Evolutionary conservation across 2,888 invertebrate species (phyloP).

Genomic region (Patella pellucida): DNA sequence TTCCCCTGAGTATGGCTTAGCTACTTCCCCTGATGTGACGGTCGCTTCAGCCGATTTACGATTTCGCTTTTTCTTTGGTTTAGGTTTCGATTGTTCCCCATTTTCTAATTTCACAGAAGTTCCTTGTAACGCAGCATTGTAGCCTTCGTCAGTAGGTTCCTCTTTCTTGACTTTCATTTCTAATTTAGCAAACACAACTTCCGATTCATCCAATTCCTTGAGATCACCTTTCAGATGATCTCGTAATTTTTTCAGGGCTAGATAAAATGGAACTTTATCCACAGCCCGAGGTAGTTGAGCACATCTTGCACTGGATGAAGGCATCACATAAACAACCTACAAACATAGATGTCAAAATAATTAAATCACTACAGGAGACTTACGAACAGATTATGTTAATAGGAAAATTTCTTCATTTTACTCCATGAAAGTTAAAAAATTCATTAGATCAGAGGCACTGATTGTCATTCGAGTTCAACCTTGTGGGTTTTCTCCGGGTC

Average conservation of each 20-base stretch:
- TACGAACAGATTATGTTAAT: background rate
- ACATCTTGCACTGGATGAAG: constrained; percentile 96
- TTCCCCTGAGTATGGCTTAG: background rate
- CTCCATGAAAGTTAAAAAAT: background rate
- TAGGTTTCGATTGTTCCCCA: background rate
- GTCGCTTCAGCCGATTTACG: constrained; percentile 3
- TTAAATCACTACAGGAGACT: background rate
- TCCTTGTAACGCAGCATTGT: background rate
- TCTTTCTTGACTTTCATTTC: constrained; percentile 57
- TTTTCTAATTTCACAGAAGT: background rate
- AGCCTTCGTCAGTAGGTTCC: constrained; percentile 37
- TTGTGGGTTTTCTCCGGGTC: no score
- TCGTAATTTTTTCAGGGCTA: constrained; percentile 93
- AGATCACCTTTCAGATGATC: constrained; percentile 89
- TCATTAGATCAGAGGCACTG: no score
- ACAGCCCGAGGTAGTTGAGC: constrained; percentile 97
- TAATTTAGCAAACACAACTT: constrained; percentile 68
- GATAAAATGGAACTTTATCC: constrained; percentile 98
- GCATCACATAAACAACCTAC: constrained; percentile 99
- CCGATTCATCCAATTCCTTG: constrained; percentile 59
- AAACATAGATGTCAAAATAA: constrained; percentile 56
- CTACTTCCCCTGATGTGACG: background rate
- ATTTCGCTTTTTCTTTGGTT: background rate
- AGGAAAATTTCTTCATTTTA: background rate
- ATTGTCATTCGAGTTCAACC: no score